Percentiles rank a stretch among this genome's conserved stretches.
Conservation (phyloP, 2,797 vertebrate genomes). For the Champsocephalus gunnari region DNA sequence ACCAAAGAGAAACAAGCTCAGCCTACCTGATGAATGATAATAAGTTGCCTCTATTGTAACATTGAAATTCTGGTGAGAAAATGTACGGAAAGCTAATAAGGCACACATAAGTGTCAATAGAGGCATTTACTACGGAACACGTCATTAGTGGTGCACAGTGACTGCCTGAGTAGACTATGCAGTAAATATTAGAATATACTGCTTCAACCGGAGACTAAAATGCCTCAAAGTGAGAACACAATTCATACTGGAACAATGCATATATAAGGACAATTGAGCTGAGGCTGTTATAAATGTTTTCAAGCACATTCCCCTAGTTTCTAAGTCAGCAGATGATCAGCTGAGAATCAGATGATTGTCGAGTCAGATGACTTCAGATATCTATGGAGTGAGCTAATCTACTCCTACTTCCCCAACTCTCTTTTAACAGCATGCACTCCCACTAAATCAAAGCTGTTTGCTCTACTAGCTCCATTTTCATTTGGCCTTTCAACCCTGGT, state of each 20-base stretch:
- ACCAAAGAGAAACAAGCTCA: slow-evolving; percentile 66
- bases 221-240: slow-evolving; percentile 7
- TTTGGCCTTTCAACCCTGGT: slow-evolving; percentile 36
- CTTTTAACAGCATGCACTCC: slow-evolving; percentile 28
- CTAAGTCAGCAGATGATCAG: slow-evolving; percentile 77
- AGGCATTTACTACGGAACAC: slow-evolving; percentile 46
- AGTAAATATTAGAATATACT: slow-evolving; percentile 10
- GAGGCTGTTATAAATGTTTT: neutral
- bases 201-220: slow-evolving; percentile 3
- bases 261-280: neutral
- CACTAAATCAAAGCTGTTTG: slow-evolving; percentile 34
- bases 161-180: slow-evolving; percentile 3
- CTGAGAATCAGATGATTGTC: slow-evolving; percentile 79
- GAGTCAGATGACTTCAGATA: slow-evolving; percentile 73
- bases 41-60: slow-evolving; percentile 66
- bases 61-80: slow-evolving; percentile 54
- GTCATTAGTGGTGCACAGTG: slow-evolving; percentile 36
- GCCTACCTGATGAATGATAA: slow-evolving; percentile 72
- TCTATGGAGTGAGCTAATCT: slow-evolving; percentile 34
- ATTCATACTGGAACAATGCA: slow-evolving; percentile 2
- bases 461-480: slow-evolving; percentile 8
- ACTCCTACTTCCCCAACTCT: slow-evolving; percentile 1
- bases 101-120: slow-evolving; percentile 47
- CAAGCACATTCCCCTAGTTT: slow-evolving; percentile 44
- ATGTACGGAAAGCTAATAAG: slow-evolving; percentile 65